Base-by-base conservation (phyloP, 1,140 invertebrate species). In the Zaprionus nigranus region DNA sequence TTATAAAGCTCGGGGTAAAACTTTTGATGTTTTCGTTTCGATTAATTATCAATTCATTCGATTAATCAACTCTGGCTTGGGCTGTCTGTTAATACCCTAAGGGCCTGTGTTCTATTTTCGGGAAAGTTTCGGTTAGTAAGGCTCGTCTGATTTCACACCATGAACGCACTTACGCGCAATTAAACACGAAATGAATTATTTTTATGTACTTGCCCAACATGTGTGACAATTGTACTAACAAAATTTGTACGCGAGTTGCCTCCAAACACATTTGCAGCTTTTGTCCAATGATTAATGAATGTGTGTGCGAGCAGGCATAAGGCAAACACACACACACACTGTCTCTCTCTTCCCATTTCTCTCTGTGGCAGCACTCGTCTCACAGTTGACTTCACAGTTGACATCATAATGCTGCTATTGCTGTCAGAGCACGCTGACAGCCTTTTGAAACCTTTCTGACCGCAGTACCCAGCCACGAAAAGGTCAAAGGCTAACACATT, bases 221-320 rank as follows among this genome's bases (percentile, higher is more conserved):
- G 70, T 66, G 77, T 87, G 84, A 83, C 83, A 88, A 87, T 88
- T 87, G 83, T 87, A 66, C 54, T 57, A 57, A 43, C 73, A 62
- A 74, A 77, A 86, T 85, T 78, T 85, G 73, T 83, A 74, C 49
- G 26, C 71, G 15, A 65, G 63, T 40, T 43, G 15, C 75, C 49
- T 46, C 7, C 36, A 24, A 63, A 68, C 67, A 46, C 51, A 67
- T 67, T 82, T 70, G 54, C 77, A 64, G 84, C 69, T 78, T 75
- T 76, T 69, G 51, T 67, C 43, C 64, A 65, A 88, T 88, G 84
- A 88, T 88, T 90, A 88, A 88, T 90, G 84, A 90, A 88, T 82
- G 62, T 64, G 24, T 30, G 34, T 30, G 24, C 30, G 38, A 17
- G 22, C 54, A 24, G 40, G 53, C 26, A 24, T 49, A 24, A 5